These are phyloP conservation scores for Epinephelus moara DNA, from an alignment of 2,113 vertebrate genomes.

Conservation along the genomic window DNA sequence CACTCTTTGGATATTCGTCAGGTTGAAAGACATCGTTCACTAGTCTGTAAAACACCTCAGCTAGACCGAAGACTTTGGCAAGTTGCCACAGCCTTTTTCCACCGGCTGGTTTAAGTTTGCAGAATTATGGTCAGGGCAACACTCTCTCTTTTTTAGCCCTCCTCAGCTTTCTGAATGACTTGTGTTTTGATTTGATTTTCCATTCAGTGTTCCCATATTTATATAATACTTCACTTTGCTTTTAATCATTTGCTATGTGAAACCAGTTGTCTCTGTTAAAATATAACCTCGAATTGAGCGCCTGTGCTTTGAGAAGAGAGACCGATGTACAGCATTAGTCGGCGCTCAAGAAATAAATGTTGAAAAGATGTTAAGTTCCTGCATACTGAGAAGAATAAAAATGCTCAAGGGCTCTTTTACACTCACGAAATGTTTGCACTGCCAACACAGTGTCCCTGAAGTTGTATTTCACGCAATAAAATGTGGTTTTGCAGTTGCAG, in stretches of 20 bases:
- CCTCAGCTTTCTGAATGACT: not conserved
- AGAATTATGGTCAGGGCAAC: constrained; percentile 24
- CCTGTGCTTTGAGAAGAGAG: not conserved
- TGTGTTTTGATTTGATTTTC: constrained; percentile 27
- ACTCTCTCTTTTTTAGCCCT: not conserved
- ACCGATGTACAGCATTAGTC: not conserved
- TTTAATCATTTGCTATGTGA: constrained; percentile 18
- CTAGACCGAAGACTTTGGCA: constrained; percentile 33
- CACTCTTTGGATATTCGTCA: constrained; percentile 40
- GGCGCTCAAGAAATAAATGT: not conserved
- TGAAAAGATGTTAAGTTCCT: constrained; percentile 16
- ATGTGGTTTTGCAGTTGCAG: constrained; percentile 23
- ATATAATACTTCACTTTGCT: constrained; percentile 8
- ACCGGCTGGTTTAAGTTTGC: constrained; percentile 22
- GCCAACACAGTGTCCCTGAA: constrained; percentile 37
- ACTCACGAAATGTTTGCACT: constrained; percentile 39
- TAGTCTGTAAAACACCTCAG: constrained; percentile 43
- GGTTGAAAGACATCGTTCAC: constrained; percentile 47
- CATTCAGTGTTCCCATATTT: constrained; percentile 3
- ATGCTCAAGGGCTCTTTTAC: constrained; percentile 47
- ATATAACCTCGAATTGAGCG: not conserved
- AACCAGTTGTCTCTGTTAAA: constrained; percentile 16
- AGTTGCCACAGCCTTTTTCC: constrained; percentile 36
- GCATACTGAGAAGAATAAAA: constrained; percentile 40
- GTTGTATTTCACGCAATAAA: constrained; percentile 54